Conservation (phyloP, 2,888 invertebrate genomes). For the Erpobdella octoculata region DNA sequence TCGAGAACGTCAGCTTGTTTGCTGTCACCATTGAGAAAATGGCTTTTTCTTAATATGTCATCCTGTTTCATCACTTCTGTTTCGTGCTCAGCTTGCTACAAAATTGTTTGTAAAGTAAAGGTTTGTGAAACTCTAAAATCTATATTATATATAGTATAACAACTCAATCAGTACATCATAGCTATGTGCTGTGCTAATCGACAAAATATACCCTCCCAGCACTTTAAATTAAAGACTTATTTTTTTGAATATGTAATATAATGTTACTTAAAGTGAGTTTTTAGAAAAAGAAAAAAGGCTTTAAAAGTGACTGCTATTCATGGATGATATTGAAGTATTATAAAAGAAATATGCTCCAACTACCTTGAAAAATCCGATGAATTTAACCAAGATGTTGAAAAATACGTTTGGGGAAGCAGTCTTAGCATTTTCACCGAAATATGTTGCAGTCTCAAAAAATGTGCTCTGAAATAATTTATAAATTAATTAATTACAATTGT, state of each 20-base stretch:
- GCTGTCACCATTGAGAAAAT: not conserved
- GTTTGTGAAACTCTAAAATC: no score
- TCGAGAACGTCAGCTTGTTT: not conserved
- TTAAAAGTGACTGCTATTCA: not conserved
- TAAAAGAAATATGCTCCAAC: not conserved
- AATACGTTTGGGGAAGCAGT: conserved; percentile 89
- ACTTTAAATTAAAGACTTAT: no score
- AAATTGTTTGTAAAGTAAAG: not conserved
- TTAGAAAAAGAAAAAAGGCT: no score
- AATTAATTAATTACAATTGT: no score
- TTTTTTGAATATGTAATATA: not conserved
- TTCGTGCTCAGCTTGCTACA: not conserved
- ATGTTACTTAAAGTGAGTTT: no score
- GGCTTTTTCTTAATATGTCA: not conserved
- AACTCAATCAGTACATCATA: no score
- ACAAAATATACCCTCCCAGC: no score
- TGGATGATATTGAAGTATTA: not conserved
- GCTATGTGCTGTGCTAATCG: no score
- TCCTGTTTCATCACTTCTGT: not conserved
- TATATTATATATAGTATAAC: no score
- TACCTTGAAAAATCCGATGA: conserved; percentile 89
- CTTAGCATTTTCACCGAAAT: conserved; percentile 89
- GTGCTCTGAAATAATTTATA: conserved; percentile 35
- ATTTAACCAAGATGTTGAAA: conserved; percentile 88
- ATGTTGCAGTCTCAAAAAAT: conserved; percentile 70